phyloP scores from a whole-genome alignment of 2,797 vertebrate genomes.

The Prunella strophiata region DNA sequence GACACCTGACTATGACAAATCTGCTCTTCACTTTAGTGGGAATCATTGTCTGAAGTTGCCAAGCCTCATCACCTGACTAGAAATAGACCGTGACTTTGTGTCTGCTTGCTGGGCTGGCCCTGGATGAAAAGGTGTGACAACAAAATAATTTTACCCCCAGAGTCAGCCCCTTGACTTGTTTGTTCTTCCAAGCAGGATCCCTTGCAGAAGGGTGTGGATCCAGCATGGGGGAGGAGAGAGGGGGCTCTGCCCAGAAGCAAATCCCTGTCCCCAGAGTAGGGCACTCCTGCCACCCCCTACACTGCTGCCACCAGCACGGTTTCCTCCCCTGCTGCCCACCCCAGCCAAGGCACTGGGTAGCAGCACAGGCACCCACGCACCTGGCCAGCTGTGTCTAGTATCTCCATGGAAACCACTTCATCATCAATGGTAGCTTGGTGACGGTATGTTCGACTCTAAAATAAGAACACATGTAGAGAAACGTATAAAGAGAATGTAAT shows the following conservation, averaged over 20 bases:
- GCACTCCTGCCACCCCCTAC: neutral
- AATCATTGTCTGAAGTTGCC: neutral
- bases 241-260: neutral
- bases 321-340: neutral
- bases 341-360: neutral
- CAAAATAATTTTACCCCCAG: neutral
- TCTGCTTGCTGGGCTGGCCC: neutral
- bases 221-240: neutral
- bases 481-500: neutral
- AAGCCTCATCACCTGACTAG: neutral
- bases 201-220: neutral
- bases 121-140: neutral
- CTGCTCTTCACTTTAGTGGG: neutral
- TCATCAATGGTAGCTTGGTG: conserved; percentile 97
- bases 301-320: neutral
- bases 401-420: conserved; percentile 96
- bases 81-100: neutral
- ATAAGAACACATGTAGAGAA: conserved; percentile 25
- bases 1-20: neutral
- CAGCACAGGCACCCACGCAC: conserved; percentile 75
- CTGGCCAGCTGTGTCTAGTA: conserved; percentile 97
- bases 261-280: neutral
- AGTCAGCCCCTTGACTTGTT: neutral
- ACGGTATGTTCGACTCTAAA: conserved; percentile 95
- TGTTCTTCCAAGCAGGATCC: neutral